Evolutionary conservation across 2,888 invertebrate genomes (phyloP).

Genomic region (Icerya purchasi): DNA sequence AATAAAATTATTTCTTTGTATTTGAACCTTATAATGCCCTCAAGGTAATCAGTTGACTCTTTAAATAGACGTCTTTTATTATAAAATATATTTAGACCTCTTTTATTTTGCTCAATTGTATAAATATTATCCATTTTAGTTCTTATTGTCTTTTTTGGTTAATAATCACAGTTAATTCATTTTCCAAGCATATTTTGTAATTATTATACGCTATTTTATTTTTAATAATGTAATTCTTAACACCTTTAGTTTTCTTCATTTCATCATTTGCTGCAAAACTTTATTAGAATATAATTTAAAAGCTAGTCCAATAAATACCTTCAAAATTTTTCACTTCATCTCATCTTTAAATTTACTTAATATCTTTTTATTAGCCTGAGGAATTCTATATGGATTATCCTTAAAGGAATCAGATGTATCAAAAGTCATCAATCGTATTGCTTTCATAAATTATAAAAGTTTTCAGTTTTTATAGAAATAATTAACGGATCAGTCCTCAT

Average conservation of each 20-base stretch:
- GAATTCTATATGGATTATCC: constrained; percentile 1
- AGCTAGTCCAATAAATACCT: no score
- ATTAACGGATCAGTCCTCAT: constrained; percentile 9
- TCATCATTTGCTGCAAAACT: constrained; percentile 3
- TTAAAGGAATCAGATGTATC: constrained; percentile 9
- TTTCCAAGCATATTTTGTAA: constrained; percentile 1
- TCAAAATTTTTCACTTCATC: constrained; percentile 6
- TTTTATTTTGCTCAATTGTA: constrained; percentile 4
- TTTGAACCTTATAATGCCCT: no score
- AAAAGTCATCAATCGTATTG: constrained; percentile 11
- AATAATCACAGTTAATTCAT: not conserved
- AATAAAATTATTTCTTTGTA: no score
- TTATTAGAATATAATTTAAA: constrained; percentile 7
- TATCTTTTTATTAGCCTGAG: constrained; percentile 9
- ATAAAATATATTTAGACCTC: not conserved
- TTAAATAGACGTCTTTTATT: not conserved
- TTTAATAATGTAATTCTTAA: not conserved
- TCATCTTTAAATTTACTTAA: constrained; percentile 13
- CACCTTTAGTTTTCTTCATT: constrained; percentile 1
- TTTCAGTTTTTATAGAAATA: constrained; percentile 8
- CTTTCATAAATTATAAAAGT: constrained; percentile 10
- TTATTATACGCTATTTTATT: constrained; percentile 1
- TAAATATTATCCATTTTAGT: not conserved
- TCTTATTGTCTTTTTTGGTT: not conserved
- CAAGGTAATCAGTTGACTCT: not conserved